phyloP scores from a whole-genome alignment of 2,888 invertebrate species.

The Bimastos eiseni region DNA sequence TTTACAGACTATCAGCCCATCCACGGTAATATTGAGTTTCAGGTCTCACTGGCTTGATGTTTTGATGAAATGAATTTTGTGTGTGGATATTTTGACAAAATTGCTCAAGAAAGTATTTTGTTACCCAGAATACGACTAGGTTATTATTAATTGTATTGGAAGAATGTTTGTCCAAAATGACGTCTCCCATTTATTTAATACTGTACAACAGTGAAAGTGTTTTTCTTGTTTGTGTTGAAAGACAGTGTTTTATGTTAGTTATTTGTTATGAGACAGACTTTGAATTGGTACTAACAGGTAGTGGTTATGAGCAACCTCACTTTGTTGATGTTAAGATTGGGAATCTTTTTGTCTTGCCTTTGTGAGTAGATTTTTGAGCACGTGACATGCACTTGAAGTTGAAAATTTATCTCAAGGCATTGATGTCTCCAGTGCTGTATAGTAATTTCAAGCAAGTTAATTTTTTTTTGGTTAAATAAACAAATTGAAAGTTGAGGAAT shows the following conservation, averaged over 20 bases:
- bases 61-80: not conserved
- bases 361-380: not conserved
- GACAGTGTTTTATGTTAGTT: not conserved
- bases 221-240: not conserved
- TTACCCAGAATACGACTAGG: not conserved
- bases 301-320: not conserved
- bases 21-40: not conserved
- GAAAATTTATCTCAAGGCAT: not conserved
- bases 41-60: not conserved
- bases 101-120: not conserved
- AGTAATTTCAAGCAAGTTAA: no score
- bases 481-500: no score
- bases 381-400: not conserved
- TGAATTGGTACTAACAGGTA: not conserved
- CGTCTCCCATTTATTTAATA: not conserved
- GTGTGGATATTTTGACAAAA: not conserved
- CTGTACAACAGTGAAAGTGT: not conserved
- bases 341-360: not conserved
- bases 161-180: not conserved
- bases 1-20: not conserved
- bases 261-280: not conserved
- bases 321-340: not conserved
- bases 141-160: not conserved
- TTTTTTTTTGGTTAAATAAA: no score
- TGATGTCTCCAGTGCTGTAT: no score